Base-by-base conservation (phyloP, 2,797 vertebrate species). In the Gymnothorax reevesii region DNA sequence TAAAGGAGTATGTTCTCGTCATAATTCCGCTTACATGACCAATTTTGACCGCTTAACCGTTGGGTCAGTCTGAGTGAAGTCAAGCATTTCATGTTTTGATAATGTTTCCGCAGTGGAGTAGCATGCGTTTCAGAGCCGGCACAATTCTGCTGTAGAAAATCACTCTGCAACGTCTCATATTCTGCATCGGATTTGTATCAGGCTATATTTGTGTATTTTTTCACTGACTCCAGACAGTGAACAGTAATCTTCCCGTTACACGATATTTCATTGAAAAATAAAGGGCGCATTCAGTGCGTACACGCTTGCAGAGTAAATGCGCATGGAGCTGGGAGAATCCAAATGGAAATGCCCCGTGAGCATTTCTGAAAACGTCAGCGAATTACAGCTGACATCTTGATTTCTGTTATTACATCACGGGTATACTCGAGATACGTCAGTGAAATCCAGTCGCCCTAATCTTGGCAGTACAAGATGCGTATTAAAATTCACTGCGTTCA, bases 361-460 rank as follows among this genome's bases (percentile, higher is more conserved):
- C 25, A 80, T 80, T 80, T 80, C 77, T 80, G 77, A 80, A 80
- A 54, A 80, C 77, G 77, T 80, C 77, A 80, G 77, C 77, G 77
- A 80, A 80, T 80, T 55, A 55, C 17, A 33, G 42, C 49, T 80
- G 77, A 55, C 49, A 80, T 55, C 77, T 55, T 55, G 49, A 80
- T 80, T 55, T 20, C 77, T 54, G 9, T 55, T 80, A 54, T 80
- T 80, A n/a, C 77, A 80, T 80, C 77, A 80, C 77, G 22, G 49
- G 5, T 80, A 80, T 80, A 9, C 73, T 49, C 1, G 9, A 6
- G 7, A 80, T 80, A 54, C 49, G 77, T 80, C 77, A 80, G 52
- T n/a, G 8, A 9, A 80, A 80, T 17, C 55, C 49, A 55, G 54
- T 80, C 7, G 52, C 27, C 52, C 20, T 80, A 8, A 12, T 55